Evolutionary conservation across 2,113 vertebrate genomes (phyloP).

Genomic region (Malurus alboscapulatus): DNA sequence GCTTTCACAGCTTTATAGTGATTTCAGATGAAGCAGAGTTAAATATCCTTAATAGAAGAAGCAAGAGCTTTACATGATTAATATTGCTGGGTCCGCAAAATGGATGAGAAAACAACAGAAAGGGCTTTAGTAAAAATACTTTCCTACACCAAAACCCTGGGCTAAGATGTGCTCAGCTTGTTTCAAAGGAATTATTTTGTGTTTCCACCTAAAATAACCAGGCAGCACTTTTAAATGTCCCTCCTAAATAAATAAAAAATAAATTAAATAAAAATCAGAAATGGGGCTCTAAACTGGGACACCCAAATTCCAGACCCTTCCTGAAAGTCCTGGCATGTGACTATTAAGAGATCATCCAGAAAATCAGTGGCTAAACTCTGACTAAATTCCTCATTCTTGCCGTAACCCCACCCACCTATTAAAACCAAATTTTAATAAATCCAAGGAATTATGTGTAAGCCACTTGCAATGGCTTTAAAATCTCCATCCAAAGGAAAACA

Average conservation of each 20-base stretch:
- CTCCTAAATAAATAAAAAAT: not conserved
- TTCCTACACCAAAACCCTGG: not conserved
- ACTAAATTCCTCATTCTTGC: not conserved
- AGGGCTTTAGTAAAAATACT: not conserved
- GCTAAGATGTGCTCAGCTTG: not conserved
- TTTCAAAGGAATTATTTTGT: not conserved
- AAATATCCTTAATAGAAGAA: not conserved
- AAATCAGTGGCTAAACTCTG: not conserved
- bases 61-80: not conserved
- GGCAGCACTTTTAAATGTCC: not conserved
- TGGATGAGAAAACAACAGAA: not conserved
- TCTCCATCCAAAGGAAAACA: not conserved
- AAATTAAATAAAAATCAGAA: not conserved
- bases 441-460: conserved; percentile 22
- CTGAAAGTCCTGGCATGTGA: not conserved
- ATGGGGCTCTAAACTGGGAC: not conserved
- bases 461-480: conserved; percentile 27
- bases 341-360: not conserved
- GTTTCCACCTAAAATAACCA: not conserved
- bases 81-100: not conserved
- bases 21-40: not conserved
- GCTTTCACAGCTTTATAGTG: not conserved
- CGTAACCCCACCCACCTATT: not conserved
- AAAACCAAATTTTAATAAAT: conserved; percentile 19
- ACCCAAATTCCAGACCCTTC: not conserved